Conservation (phyloP, 2,888 invertebrate genomes). For the Stegophylla sp. region DNA sequence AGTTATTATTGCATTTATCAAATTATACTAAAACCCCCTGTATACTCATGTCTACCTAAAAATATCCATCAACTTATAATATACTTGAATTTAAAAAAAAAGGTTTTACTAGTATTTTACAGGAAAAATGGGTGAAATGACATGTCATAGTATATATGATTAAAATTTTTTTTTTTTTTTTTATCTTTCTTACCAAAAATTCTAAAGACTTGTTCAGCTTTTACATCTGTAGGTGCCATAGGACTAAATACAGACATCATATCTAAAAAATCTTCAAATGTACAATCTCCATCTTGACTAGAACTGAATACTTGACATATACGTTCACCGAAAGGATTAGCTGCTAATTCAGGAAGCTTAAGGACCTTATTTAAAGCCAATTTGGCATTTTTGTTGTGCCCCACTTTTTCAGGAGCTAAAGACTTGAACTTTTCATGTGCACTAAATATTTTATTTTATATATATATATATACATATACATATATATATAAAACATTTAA, state of each 20-base stretch:
- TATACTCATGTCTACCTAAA: too few relatives aligned
- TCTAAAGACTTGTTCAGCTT: constrained; percentile 93
- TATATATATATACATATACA: too few relatives aligned
- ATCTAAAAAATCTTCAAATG: constrained; percentile 94
- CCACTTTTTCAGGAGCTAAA: constrained; percentile 86
- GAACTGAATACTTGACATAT: constrained; percentile 92
- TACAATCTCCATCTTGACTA: constrained; percentile 87
- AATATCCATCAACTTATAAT: too few relatives aligned
- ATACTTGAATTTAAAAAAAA: too few relatives aligned
- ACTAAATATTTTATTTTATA: constrained; percentile 67
- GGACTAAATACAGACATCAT: constrained; percentile 97
- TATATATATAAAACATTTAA: too few relatives aligned
- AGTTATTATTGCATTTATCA: too few relatives aligned
- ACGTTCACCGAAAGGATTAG: constrained; percentile 89
- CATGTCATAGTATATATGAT: too few relatives aligned
- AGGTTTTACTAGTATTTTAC: too few relatives aligned
- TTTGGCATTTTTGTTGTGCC: constrained; percentile 86
- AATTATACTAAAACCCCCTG: too few relatives aligned
- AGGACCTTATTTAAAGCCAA: constrained; percentile 83
- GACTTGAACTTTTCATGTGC: constrained; percentile 90
- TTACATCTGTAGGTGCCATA: constrained; percentile 87
- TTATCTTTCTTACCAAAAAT: constrained; percentile 80
- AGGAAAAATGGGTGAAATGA: too few relatives aligned
- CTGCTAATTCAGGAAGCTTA: constrained; percentile 84
- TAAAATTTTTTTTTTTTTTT: too few relatives aligned